Evolutionary conservation across 2,888 invertebrate species (phyloP).

Genomic region (Meganola albula): DNA sequence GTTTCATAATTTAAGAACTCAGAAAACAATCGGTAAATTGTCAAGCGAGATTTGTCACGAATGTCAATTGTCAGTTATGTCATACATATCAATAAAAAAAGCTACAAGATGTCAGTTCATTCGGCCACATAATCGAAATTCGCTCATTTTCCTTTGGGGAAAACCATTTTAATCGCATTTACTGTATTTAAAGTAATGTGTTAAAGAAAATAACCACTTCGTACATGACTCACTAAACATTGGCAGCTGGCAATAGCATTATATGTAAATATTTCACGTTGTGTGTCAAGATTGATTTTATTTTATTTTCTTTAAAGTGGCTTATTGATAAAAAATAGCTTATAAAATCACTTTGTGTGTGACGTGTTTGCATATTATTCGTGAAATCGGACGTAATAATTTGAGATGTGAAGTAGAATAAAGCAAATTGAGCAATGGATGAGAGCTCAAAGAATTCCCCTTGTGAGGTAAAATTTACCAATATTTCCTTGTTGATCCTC

Average conservation of each 20-base stretch:
- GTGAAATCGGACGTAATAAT: slow-evolving; percentile 54
- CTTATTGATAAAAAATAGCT: slow-evolving; percentile 71
- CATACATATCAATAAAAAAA: no score
- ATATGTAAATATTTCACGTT: slow-evolving; percentile 67
- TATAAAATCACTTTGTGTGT: slow-evolving; percentile 60
- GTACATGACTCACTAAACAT: slow-evolving; percentile 28
- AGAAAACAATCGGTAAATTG: no score
- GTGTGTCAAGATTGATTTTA: slow-evolving; percentile 67
- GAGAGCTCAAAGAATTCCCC: slow-evolving; percentile 68
- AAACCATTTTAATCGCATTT: slow-evolving; percentile 33
- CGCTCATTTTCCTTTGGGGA: slow-evolving; percentile 36
- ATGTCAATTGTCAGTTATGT: slow-evolving; percentile 9
- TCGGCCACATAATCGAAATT: slow-evolving; percentile 36
- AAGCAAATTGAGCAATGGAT: slow-evolving; percentile 66
- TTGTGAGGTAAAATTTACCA: slow-evolving; percentile 70
- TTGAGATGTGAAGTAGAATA: slow-evolving; percentile 64
- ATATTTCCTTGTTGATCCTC: slow-evolving; percentile 41
- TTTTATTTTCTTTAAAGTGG: slow-evolving; percentile 69
- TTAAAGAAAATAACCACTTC: no score
- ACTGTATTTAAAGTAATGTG: no score
- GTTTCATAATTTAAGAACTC: no score
- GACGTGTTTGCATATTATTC: slow-evolving; percentile 52
- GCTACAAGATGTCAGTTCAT: slow-evolving; percentile 23
- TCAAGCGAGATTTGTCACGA: slow-evolving; percentile 1
- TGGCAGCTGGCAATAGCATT: slow-evolving; percentile 38